Evolutionary conservation across 2,888 invertebrate genomes (phyloP).

Genomic region (Zygaena filipendulae): DNA sequence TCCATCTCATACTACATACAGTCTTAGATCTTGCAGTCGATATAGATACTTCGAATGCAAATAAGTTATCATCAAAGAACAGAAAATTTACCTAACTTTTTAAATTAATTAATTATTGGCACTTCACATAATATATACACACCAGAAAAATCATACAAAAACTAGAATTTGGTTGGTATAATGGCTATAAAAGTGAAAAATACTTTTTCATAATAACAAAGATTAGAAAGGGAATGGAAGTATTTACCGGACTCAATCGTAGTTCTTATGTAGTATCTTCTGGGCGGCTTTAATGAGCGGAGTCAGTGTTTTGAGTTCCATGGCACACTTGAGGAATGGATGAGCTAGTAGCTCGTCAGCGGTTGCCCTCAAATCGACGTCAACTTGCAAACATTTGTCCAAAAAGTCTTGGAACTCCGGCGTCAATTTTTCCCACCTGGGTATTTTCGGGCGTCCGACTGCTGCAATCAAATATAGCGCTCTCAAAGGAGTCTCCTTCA

Average conservation of each 20-base stretch:
- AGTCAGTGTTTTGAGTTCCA: conserved; percentile 82
- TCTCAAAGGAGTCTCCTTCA: conserved; percentile 92
- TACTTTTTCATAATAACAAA: conserved; percentile 24
- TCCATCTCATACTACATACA: too few relatives aligned
- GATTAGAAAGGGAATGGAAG: conserved; percentile 31
- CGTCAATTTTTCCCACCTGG: conserved; percentile 83
- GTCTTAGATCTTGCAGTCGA: too few relatives aligned
- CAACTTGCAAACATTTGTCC: conserved; percentile 88
- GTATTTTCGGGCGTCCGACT: conserved; percentile 92
- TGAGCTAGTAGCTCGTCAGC: conserved; percentile 83
- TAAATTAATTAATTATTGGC: too few relatives aligned
- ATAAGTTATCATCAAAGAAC: too few relatives aligned
- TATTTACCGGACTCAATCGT: conserved; percentile 40
- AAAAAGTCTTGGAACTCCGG: conserved; percentile 83
- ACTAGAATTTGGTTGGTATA: too few relatives aligned
- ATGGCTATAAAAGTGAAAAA: conserved; percentile 39
- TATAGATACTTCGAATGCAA: too few relatives aligned
- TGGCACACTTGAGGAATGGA: conserved; percentile 81
- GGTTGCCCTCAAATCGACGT: conserved; percentile 80
- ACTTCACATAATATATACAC: too few relatives aligned
- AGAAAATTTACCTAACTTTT: too few relatives aligned
- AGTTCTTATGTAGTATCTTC: conserved; percentile 77
- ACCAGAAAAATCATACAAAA: too few relatives aligned
- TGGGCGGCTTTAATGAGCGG: conserved; percentile 94
- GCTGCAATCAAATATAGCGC: conserved; percentile 96